Evolutionary conservation across 2,113 vertebrate genomes (phyloP).

Genomic region (Tragelaphus scriptus): DNA sequence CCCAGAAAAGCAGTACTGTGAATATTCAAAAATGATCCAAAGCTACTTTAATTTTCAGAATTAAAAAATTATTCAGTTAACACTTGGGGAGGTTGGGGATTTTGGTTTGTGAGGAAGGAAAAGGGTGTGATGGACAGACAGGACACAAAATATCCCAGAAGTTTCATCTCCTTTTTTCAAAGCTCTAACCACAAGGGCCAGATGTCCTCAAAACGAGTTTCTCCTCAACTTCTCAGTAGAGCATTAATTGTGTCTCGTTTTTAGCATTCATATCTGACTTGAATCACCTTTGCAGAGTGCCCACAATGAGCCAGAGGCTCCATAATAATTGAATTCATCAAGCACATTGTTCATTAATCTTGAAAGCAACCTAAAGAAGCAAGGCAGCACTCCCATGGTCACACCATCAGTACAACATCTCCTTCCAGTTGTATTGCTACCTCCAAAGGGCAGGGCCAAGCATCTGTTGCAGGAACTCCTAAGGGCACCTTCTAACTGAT

Average conservation of each 20-base stretch:
- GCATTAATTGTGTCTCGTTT: neutral
- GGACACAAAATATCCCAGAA: neutral
- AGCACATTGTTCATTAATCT: neutral
- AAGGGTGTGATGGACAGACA: neutral
- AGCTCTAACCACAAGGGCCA: neutral
- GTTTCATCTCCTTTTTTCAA: neutral
- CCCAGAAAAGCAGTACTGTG: neutral
- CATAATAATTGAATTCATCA: neutral
- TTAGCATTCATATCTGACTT: neutral
- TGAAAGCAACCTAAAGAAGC: neutral
- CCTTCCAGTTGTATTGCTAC: neutral
- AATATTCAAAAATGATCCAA: neutral
- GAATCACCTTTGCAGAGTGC: neutral
- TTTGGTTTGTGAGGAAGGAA: neutral
- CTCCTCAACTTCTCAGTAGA: neutral
- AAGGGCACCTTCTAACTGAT: neutral
- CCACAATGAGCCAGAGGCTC: neutral
- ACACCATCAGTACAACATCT: neutral
- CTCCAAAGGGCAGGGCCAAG: neutral
- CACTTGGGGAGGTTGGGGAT: neutral
- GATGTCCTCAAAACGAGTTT: neutral
- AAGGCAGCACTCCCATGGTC: neutral
- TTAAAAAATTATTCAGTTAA: neutral
- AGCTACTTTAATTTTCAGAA: neutral
- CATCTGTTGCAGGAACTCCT: neutral